A percentile compares a stretch with the other conserved stretches of the same genome.
These are phyloP conservation scores for Bursaphelenchus mucronatus DNA, from an alignment of 1,140 invertebrate species.

Conservation along the genomic window DNA sequence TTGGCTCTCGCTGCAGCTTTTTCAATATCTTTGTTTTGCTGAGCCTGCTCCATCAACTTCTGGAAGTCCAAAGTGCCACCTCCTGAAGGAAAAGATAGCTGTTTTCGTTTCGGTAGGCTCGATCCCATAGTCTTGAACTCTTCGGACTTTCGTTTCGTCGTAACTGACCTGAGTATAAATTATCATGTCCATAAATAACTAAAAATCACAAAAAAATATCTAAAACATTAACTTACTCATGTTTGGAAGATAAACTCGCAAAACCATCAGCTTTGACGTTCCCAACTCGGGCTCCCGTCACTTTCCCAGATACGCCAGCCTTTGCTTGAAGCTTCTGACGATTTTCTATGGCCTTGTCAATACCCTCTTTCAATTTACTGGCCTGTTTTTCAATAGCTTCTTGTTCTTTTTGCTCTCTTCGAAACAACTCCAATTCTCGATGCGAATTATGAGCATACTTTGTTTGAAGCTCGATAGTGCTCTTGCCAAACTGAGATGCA, in stretches of 20 bases:
- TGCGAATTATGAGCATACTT: conserved; percentile 33
- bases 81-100: not conserved
- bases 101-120: conserved; percentile 4
- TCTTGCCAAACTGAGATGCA: conserved; percentile 30
- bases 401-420: conserved; percentile 28
- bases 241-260: conserved; percentile 1
- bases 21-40: conserved; percentile 27
- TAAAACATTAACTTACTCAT: not conserved
- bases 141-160: conserved; percentile 11
- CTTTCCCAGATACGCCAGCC: not conserved
- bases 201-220: not conserved
- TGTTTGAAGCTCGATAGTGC: conserved; percentile 28
- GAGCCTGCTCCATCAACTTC: conserved; percentile 24
- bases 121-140: not conserved
- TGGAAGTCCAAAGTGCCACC: conserved; percentile 15
- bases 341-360: not conserved
- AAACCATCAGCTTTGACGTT: conserved; percentile 24
- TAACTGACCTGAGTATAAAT: not conserved
- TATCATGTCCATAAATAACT: not conserved
- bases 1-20: not conserved
- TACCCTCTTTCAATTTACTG: not conserved
- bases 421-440: conserved; percentile 23
- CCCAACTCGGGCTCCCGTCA: conserved; percentile 21
- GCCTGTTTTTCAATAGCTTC: conserved; percentile 7
- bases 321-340: not conserved